Conservation (phyloP, 1,140 invertebrate genomes). For the Pissodes strobi region DNA sequence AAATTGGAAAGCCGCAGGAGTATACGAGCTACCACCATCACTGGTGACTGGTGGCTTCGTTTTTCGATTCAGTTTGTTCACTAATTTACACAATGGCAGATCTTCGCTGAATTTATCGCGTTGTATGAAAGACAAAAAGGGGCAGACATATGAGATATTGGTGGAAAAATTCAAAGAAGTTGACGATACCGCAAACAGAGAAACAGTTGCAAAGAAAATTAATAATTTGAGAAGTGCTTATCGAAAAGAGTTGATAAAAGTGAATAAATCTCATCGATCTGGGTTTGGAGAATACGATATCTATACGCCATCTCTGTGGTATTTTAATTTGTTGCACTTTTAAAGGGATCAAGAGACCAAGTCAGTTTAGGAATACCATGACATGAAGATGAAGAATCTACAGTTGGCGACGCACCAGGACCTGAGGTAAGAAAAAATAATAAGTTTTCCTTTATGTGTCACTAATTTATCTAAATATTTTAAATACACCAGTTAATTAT, state of each 20-base stretch:
- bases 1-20: no score
- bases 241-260: constrained; percentile 11
- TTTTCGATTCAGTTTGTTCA: no score
- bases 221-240: no score
- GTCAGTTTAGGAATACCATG: constrained; percentile 18
- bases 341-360: no score
- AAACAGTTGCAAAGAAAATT: constrained; percentile 46
- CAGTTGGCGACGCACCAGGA: not conserved
- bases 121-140: constrained; percentile 34
- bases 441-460: not conserved
- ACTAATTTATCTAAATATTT: not conserved
- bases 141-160: constrained; percentile 43
- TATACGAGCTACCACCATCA: no score
- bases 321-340: constrained; percentile 4
- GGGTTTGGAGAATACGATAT: no score
- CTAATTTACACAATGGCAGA: no score
- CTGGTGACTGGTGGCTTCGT: no score
- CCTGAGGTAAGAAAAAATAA: not conserved
- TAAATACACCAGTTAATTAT: not conserved
- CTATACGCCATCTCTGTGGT: constrained; percentile 6
- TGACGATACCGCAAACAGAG: constrained; percentile 43
- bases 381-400: constrained; percentile 2
- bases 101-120: constrained; percentile 41
- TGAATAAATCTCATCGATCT: constrained; percentile 5
- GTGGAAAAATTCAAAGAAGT: constrained; percentile 43